Base-by-base conservation (phyloP, 2,888 invertebrate genomes). In the Eupithecia centaureata region DNA sequence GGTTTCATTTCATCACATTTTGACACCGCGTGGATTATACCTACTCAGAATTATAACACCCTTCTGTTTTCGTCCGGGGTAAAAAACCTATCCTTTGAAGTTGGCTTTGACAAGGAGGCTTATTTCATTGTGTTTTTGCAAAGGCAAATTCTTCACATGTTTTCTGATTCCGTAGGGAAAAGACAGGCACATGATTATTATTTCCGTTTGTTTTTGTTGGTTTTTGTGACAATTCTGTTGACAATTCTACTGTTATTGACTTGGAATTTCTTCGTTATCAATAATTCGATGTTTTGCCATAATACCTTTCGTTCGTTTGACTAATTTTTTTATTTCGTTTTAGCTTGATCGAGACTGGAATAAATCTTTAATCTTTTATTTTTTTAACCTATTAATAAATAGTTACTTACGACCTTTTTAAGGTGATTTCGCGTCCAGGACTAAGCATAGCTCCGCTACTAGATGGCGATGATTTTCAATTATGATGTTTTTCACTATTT, bases 61-160 rank as follows among this genome's bases (percentile, higher is more conserved):
- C 7, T 18, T 42, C n/a, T 8, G 18, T n/a, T n/a, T n/a, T n/a
- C 42, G 18, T 38, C 5, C 5, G 38, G n/a, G 1, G 38, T 42
- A 42, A 42, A n/a, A 38, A 42, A 38, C n/a, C 5, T 38, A n/a
- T 18, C 25, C 51, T 51, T 25, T 51, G 51, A 51, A 51, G 51
- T 13, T 42, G 8, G 32, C 32, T 32, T 18, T 51, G 13, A 51
- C 22, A 51, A 25, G 22, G 51, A 25, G 13, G 5, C 51, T 51
- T 51, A 51, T 51, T 25, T 22, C 51, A 25, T 25, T 51, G 51
- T 8, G n/a, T 51, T 51, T 51, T 51, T 51, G 25, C 51, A 51
- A 25, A 51, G 25, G 25, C 25, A 51, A 51, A 51, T 51, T 51
- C 51, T 51, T 51, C 51, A 51, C 18, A 42, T 42, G 42, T 42